These are phyloP conservation scores for Thaleichthys pacificus DNA, from an alignment of 2,797 vertebrate genomes.

Conservation along the genomic window DNA sequence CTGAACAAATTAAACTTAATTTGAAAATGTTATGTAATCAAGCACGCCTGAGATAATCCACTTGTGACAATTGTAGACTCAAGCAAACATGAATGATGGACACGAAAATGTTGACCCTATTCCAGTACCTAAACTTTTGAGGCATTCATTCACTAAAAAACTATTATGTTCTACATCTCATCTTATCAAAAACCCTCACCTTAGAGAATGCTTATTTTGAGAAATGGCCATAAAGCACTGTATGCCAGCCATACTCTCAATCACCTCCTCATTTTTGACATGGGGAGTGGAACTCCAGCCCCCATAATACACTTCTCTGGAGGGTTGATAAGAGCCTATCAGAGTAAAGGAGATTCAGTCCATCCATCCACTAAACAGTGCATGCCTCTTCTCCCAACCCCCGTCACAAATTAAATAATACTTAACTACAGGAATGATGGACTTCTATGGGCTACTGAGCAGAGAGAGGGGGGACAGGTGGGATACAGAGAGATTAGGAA, in stretches of 20 bases:
- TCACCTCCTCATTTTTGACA: constrained; percentile 21
- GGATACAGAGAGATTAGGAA: constrained; percentile 24
- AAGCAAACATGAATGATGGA: no score
- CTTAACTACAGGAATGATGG: no score
- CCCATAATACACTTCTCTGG: constrained; percentile 48
- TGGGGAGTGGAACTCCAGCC: constrained; percentile 10
- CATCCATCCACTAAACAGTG: neutral
- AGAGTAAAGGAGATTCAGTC: constrained; percentile 1
- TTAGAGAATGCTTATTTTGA: constrained; percentile 10
- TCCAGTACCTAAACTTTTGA: no score
- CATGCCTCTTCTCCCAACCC: neutral
- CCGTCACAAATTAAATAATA: neutral
- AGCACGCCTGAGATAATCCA: no score
- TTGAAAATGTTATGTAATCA: no score
- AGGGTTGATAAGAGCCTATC: constrained; percentile 51
- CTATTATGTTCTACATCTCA: no score
- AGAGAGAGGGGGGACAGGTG: no score
- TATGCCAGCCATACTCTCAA: constrained; percentile 44
- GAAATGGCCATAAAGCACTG: constrained; percentile 37
- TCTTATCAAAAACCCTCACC: constrained; percentile 15
- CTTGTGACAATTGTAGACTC: no score
- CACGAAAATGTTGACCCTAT: no score
- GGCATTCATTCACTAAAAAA: no score
- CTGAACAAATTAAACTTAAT: no score
- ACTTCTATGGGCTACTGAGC: no score